Evolutionary conservation across 2,888 invertebrate species (phyloP).

Genomic region (Apodemia duryi): DNA sequence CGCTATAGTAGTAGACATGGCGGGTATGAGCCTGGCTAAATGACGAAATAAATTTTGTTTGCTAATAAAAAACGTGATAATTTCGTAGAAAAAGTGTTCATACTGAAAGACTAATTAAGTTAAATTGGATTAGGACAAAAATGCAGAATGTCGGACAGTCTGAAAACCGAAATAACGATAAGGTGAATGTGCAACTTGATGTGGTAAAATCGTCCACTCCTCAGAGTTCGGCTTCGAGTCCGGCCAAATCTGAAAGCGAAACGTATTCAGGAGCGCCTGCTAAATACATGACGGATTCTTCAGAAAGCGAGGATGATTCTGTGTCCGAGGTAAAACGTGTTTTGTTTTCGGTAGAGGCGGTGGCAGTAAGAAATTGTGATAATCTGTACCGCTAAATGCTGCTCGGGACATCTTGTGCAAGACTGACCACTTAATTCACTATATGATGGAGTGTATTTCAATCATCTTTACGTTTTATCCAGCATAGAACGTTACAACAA

Average conservation of each 20-base stretch:
- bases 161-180: slow-evolving; percentile 90
- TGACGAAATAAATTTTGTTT: slow-evolving; percentile 81
- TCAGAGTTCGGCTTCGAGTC: slow-evolving; percentile 90
- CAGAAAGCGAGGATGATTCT: slow-evolving; percentile 97
- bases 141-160: slow-evolving; percentile 95
- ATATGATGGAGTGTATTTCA: slow-evolving; percentile 39
- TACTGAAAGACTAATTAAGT: slow-evolving; percentile 77
- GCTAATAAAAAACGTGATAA: slow-evolving; percentile 78
- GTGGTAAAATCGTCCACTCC: slow-evolving; percentile 87
- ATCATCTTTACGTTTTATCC: slow-evolving; percentile 47
- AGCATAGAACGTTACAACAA: slow-evolving; percentile 56
- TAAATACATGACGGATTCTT: slow-evolving; percentile 95
- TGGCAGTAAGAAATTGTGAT: slow-evolving; percentile 76
- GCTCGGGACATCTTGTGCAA: slow-evolving; percentile 84
- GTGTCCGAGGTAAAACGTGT: slow-evolving; percentile 93
- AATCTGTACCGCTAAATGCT: slow-evolving; percentile 81
- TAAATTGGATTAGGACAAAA: slow-evolving; percentile 84
- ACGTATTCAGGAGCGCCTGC: slow-evolving; percentile 91
- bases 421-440: slow-evolving; percentile 61
- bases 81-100: slow-evolving; percentile 75
- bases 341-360: slow-evolving; percentile 77
- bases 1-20: slow-evolving; percentile 91
- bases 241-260: slow-evolving; percentile 91
- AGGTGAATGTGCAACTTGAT: slow-evolving; percentile 86
- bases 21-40: slow-evolving; percentile 85